Conservation (phyloP, 2,797 vertebrate species). For the Poecilia velifera region DNA sequence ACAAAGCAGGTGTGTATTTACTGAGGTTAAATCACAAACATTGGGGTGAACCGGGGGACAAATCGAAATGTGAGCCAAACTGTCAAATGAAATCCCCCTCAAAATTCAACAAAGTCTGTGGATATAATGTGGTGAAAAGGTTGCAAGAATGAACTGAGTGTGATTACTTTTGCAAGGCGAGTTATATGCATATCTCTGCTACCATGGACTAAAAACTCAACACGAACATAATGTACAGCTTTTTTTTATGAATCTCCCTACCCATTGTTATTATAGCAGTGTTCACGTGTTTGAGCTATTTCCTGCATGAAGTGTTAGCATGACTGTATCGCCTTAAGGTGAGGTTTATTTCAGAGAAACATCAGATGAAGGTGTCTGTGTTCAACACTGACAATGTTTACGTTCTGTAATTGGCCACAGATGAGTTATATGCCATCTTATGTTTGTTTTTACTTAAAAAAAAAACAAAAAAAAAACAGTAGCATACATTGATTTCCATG, state of each 20-base stretch:
- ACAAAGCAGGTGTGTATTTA: background rate
- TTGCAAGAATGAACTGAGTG: background rate
- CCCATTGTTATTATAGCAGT: background rate
- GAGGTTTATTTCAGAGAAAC: conserved; percentile 47
- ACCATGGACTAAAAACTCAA: background rate
- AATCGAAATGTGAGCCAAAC: background rate
- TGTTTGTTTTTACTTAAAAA: conserved; percentile 26
- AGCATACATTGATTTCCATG: conserved; percentile 36
- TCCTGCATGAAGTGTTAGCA: conserved; percentile 22
- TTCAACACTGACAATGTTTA: conserved; percentile 16
- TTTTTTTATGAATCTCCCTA: conserved; percentile 9
- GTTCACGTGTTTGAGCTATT: conserved; percentile 18
- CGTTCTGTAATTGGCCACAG: conserved; percentile 25
- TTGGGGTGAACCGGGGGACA: background rate
- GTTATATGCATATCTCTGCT: conserved; percentile 14
- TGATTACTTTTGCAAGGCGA: background rate
- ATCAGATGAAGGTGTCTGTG: conserved; percentile 25
- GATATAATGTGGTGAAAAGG: background rate
- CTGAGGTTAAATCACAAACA: background rate
- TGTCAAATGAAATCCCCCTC: background rate
- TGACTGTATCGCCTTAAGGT: conserved; percentile 26
- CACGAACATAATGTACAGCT: background rate
- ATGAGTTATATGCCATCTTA: conserved; percentile 20
- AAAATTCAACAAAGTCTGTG: background rate
- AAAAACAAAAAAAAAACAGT: background rate